Evolutionary conservation across 2,113 vertebrate genomes (phyloP).

Genomic region (Probosciger aterrimus): DNA sequence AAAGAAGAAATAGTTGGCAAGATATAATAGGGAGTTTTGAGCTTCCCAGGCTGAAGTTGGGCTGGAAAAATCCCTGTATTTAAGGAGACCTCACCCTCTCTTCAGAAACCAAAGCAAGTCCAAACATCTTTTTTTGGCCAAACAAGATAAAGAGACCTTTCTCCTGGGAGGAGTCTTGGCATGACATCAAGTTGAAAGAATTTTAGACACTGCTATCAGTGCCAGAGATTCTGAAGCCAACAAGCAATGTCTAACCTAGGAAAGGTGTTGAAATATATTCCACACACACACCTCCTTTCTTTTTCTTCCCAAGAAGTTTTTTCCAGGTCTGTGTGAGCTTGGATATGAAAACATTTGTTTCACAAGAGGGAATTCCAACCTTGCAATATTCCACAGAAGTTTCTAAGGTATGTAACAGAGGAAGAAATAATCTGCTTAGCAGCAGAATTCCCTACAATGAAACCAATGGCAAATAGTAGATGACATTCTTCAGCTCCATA

Average conservation of each 20-base stretch:
- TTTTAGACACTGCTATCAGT: neutral
- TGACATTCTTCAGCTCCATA: neutral
- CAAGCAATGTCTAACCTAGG: neutral
- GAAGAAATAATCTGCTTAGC: neutral
- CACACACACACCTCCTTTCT: no score
- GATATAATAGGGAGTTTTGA: neutral
- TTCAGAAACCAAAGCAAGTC: slow-evolving; percentile 46
- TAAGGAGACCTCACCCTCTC: slow-evolving; percentile 35
- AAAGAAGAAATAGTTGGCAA: slow-evolving; percentile 10
- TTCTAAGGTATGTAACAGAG: neutral
- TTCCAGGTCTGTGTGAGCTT: neutral
- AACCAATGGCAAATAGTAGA: neutral
- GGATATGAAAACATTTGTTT: neutral
- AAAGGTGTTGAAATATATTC: neutral
- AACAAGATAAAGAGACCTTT: slow-evolving; percentile 35
- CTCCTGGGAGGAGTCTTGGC: slow-evolving; percentile 4
- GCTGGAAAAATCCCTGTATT: neutral
- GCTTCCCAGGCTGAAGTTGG: neutral
- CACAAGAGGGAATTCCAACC: neutral
- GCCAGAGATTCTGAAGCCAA: neutral
- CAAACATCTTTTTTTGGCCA: slow-evolving; percentile 41
- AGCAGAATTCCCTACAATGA: neutral
- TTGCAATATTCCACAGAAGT: neutral
- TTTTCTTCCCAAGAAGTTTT: neutral
- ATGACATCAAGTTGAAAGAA: neutral